Base-by-base conservation (phyloP, 2,113 vertebrate genomes). In the Psammodynastes pulverulentus region DNA sequence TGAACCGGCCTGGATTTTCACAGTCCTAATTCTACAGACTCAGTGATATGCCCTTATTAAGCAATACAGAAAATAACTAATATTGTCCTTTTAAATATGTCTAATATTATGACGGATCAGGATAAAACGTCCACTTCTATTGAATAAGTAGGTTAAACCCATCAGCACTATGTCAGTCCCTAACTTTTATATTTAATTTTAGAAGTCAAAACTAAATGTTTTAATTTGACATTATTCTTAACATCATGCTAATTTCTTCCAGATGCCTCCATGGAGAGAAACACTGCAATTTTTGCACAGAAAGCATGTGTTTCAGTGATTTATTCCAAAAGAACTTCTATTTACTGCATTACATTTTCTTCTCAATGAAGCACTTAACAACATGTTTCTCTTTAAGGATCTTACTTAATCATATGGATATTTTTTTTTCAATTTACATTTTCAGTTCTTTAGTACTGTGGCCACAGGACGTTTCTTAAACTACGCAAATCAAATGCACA, bases 261-360 rank as follows among this genome's bases (percentile, higher is more conserved):
- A 98, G 97, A 96, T 95, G 51, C 93, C 92, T 58, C 62, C 92
- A 93, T 58, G 0, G 91, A 91, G 94, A 54, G 19, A 86, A 95
- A 86, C 0, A 1, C 29, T 96, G 85, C 91, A 96, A 96, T 98
- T 97, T 92, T 96, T 90, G 97, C 96, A 94, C 98, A 97, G 98
- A 98, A 98, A 97, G 97, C 97, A 97, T 98, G 98, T 97, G 98
- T 97, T 97, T 97, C 97, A 98, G 98, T 98, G 97, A 98, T 98
- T 98, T 98, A 98, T 98, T 98, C 98, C 96, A 96, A 98, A 89
- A 98, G 98, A 96, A 94, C 95, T 97, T 96, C 95, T 94, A 62
- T 96, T 96, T 96, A 94, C 98, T 98, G 97, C 95, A 95, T 98
- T 98, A 98, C 96, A 98, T 98, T 97, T 97, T 92, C 97, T 97